Conservation (phyloP, 2,113 vertebrate genomes). For the Fulica atra region DNA sequence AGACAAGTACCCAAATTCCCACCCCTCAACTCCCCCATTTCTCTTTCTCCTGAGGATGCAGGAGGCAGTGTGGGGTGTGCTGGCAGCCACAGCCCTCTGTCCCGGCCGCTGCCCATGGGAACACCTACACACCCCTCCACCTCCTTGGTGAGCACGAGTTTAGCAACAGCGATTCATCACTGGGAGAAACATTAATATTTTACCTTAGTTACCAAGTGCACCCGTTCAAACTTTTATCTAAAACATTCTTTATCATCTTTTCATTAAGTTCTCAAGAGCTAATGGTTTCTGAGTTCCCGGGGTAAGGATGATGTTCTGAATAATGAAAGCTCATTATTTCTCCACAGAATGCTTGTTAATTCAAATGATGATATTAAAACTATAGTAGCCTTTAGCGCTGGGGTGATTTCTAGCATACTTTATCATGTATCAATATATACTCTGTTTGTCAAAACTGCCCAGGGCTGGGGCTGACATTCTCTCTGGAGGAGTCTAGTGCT, state of each 20-base stretch:
- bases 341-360: conserved; percentile 99
- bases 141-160: not conserved
- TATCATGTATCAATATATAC: conserved; percentile 99
- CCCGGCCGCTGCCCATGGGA: not conserved
- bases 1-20: not conserved
- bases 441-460: conserved; percentile 99
- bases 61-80: rapidly evolving
- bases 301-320: conserved; percentile 99
- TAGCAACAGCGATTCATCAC: conserved; percentile 86
- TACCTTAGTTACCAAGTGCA: conserved; percentile 98
- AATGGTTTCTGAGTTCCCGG: conserved; percentile 98
- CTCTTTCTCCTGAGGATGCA: not conserved
- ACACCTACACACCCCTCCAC: conserved; percentile 23
- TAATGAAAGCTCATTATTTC: conserved; percentile 99
- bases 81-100: not conserved
- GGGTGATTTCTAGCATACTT: conserved; percentile 99
- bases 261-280: conserved; percentile 99
- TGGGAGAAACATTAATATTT: conserved; percentile 95
- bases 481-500: conserved; percentile 95
- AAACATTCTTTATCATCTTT: conserved; percentile 99
- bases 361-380: conserved; percentile 99
- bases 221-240: conserved; percentile 99
- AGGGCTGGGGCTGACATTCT: conserved; percentile 99
- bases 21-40: rapidly evolving
- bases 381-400: conserved; percentile 99